Conservation (phyloP, 2,888 invertebrate species). For the Sclerodermus sp. region DNA sequence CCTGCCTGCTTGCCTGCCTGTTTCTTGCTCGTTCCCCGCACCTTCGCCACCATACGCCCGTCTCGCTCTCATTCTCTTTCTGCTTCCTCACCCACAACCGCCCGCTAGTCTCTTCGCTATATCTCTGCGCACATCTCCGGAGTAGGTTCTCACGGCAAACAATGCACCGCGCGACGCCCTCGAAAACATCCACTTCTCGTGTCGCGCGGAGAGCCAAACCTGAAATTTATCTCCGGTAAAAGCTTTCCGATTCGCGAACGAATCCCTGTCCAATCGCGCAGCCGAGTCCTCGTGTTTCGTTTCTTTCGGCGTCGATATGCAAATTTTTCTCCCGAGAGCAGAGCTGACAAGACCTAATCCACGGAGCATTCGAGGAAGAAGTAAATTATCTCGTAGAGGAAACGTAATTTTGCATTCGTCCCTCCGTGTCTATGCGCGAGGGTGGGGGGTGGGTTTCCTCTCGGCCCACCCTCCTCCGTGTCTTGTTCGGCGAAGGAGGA, state of each 20-base stretch:
- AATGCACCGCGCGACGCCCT: constrained; percentile 44
- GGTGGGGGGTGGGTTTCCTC: no score
- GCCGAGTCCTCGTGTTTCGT: no score
- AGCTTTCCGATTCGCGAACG: background rate
- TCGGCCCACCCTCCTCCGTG: no score
- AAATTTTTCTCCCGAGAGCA: background rate
- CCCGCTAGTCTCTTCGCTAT: constrained; percentile 33
- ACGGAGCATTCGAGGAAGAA: no score
- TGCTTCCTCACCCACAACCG: no score
- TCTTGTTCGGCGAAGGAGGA: constrained; percentile 4
- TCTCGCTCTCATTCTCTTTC: no score
- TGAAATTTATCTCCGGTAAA: constrained; percentile 28
- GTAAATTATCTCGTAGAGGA: background rate
- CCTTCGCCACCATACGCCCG: no score
- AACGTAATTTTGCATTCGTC: no score
- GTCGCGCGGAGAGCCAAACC: constrained; percentile 30
- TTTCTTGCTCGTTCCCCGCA: constrained; percentile 1
- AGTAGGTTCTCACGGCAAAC: constrained; percentile 46
- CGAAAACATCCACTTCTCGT: constrained; percentile 48
- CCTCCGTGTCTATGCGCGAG: no score
- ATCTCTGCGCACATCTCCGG: constrained; percentile 39
- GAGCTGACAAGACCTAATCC: no score
- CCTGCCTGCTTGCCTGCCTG: constrained; percentile 18
- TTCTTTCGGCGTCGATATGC: background rate
- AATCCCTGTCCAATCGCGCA: background rate